Percentiles rank a stretch among this genome's conserved stretches.
Conservation (phyloP, 2,888 invertebrate species). For the Phyllotreta striolata region DNA sequence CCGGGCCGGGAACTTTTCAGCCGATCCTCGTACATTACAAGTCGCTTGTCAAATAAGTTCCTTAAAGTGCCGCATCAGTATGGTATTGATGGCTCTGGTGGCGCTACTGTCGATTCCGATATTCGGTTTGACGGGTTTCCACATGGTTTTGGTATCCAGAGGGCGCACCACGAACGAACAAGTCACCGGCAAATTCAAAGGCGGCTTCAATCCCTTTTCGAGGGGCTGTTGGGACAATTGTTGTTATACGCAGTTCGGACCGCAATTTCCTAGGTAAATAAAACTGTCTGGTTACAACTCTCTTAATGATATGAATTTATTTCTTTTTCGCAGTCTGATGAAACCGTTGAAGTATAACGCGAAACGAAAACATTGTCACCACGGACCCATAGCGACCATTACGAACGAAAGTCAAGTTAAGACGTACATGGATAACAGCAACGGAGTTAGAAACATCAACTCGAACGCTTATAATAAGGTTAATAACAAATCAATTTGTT, state of each 20-base stretch:
- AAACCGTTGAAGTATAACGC: conserved; percentile 74
- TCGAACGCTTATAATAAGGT: conserved; percentile 94
- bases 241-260: conserved; percentile 94
- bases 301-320: background rate
- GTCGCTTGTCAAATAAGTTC: background rate
- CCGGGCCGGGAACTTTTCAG: too few species aligned
- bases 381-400: conserved; percentile 62
- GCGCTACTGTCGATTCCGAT: conserved; percentile 94
- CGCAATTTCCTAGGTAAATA: conserved; percentile 93
- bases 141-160: conserved; percentile 93
- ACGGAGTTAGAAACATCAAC: conserved; percentile 78
- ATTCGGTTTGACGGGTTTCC: conserved; percentile 97
- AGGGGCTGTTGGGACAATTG: conserved; percentile 95
- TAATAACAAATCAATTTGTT: too few species aligned
- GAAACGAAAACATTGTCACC: conserved; percentile 66
- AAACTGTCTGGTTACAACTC: background rate
- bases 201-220: conserved; percentile 98
- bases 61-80: conserved; percentile 64
- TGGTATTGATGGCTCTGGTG: conserved; percentile 91
- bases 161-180: conserved; percentile 99
- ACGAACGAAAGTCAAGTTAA: conserved; percentile 87
- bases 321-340: conserved; percentile 64
- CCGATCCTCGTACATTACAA: too few species aligned
- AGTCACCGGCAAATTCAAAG: conserved; percentile 99
- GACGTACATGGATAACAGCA: conserved; percentile 94